Evolutionary conservation across 2,113 vertebrate species (phyloP), one percentile per base, ranked within the genome.

Genomic region (Chitala chitala): DNA sequence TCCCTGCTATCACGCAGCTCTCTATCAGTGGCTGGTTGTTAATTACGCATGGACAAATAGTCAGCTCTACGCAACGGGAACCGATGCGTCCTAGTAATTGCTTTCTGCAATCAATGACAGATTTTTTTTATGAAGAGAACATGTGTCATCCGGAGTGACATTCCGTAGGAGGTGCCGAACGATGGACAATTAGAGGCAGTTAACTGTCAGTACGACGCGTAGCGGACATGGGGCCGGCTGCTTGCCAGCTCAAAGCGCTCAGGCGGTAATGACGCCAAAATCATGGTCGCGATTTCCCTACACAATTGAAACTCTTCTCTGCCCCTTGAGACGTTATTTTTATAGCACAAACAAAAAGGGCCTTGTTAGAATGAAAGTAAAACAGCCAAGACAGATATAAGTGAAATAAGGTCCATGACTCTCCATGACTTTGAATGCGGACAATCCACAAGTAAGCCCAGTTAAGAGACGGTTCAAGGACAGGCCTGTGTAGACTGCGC

Each of bases 41-140:
- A 88, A 89, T 90, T 87, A 86, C 79, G 68, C 78, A 29, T 68
- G 5, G 0, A 66, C 76, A 78, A 77, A 80, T 84, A 82, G 75
- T 86, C 87, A 88, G 83, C 54, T 78, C n/a, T 36, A 81, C 74
- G 70, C 82, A 85, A 86, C 10, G 81, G 77, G 78, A 83, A 85
- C 86, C 72, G 65, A 77, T 51, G 2, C 38, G 82, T 79, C 73
- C 73, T 77, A 72, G 36, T 83, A 86, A 87, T 87, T 86, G 82
- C 80, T 71, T 74, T 70, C 75, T 79, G 79, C 76, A 73, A 79
- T 75, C 80, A 79, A 48, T 79, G 87, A 76, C 64, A 74, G 75
- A 31, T 82, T 76, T 72, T 22, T 56, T 36, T 75, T 80, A 50
- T 38, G 31, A 63, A 29, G 58, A 50, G 8, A 6, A 58, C 56